Percentiles rank a stretch among this genome's conserved stretches.
Conservation (phyloP, 2,797 vertebrate genomes). For the Sparus aurata region DNA sequence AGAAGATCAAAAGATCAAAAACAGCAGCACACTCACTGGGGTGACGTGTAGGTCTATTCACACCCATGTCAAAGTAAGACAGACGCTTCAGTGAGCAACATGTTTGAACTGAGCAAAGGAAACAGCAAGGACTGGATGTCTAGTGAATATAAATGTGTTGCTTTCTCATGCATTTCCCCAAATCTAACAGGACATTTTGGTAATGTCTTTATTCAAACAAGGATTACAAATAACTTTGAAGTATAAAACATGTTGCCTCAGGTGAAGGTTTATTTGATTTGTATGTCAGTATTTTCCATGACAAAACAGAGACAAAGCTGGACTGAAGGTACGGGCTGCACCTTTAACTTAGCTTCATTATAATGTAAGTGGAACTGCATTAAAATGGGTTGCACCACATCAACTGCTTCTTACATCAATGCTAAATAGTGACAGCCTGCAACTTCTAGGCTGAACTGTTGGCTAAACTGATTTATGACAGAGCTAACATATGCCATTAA, state of each 20-base stretch:
- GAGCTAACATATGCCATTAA: not conserved
- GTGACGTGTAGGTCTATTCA: slow-evolving; percentile 28
- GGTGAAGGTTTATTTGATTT: too few species aligned
- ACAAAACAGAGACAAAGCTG: not conserved
- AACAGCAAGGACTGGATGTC: not conserved
- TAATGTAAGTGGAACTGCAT: not conserved
- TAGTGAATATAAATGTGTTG: not conserved
- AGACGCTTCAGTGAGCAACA: not conserved
- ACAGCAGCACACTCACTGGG: not conserved
- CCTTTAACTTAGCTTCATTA: too few species aligned
- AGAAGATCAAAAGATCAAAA: slow-evolving; percentile 20
- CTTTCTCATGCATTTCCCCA: not conserved
- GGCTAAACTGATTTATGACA: too few species aligned
- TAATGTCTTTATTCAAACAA: not conserved
- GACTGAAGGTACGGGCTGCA: not conserved
- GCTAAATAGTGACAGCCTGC: not conserved
- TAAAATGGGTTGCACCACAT: not conserved
- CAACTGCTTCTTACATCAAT: not conserved
- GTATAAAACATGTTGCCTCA: not conserved
- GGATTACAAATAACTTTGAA: not conserved
- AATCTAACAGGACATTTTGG: not conserved
- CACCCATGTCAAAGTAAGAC: slow-evolving; percentile 23
- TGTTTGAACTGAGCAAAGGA: not conserved
- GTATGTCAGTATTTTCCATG: not conserved
- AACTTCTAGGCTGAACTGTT: too few species aligned